Percentiles rank a stretch among this genome's conserved stretches.
These are phyloP conservation scores for Phocides pigmalion DNA, from an alignment of 1,140 invertebrate genomes.

Conservation along the genomic window DNA sequence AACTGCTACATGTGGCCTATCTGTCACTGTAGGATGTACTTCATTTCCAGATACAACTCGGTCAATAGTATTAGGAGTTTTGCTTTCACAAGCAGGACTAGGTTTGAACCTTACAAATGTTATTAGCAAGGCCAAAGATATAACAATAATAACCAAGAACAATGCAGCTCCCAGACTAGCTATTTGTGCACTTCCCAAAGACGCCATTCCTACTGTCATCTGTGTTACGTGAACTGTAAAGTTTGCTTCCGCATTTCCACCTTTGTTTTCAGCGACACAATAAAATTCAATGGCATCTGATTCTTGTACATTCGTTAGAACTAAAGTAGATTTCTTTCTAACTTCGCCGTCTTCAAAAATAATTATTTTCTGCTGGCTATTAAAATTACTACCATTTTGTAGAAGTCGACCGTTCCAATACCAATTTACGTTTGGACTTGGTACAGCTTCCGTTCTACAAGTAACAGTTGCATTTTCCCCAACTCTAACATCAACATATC, in stretches of 20 bases:
- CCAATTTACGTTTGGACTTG: constrained; percentile 93
- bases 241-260: constrained; percentile 95
- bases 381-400: constrained; percentile 91
- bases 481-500: constrained; percentile 90
- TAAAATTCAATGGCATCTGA: constrained; percentile 95
- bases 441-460: constrained; percentile 91
- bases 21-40: constrained; percentile 77
- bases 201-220: constrained; percentile 90
- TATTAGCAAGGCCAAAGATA: constrained; percentile 89
- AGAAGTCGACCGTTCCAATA: constrained; percentile 93
- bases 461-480: constrained; percentile 93
- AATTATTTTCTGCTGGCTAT: constrained; percentile 91
- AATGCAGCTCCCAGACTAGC: constrained; percentile 93
- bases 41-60: constrained; percentile 87
- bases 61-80: constrained; percentile 89
- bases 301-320: constrained; percentile 94
- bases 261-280: constrained; percentile 95
- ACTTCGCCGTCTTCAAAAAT: constrained; percentile 91
- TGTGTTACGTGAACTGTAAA: constrained; percentile 93
- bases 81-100: constrained; percentile 88
- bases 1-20: constrained; percentile 78
- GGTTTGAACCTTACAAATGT: constrained; percentile 88
- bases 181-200: constrained; percentile 92
- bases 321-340: constrained; percentile 90
- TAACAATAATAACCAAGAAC: constrained; percentile 90